These are phyloP conservation scores for Marasmarcha lunaedactyla DNA, from an alignment of 2,888 invertebrate genomes.

Conservation along the genomic window DNA sequence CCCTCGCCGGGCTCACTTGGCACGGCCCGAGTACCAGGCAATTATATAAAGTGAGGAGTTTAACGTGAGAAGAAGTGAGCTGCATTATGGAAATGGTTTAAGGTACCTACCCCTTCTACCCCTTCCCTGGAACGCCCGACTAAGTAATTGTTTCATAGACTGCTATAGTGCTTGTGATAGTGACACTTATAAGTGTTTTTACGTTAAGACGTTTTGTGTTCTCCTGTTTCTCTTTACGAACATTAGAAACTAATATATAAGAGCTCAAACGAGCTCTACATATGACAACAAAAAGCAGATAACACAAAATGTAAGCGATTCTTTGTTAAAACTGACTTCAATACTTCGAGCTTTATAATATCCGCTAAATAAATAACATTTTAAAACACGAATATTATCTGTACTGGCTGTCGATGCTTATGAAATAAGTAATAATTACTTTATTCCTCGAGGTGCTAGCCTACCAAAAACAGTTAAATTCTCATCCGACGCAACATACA, in stretches of 20 bases:
- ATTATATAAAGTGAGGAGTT: constrained; percentile 46
- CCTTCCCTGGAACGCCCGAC: constrained; percentile 7
- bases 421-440: too few relatives aligned
- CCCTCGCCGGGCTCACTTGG: constrained; percentile 10
- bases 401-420: too few relatives aligned
- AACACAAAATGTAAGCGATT: too few relatives aligned
- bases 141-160: constrained; percentile 34
- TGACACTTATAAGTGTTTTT: constrained; percentile 3
- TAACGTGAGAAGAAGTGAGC: constrained; percentile 24
- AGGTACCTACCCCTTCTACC: constrained; percentile 16
- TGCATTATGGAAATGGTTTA: constrained; percentile 46
- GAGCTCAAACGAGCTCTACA: too few relatives aligned
- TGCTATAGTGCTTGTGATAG: constrained; percentile 11
- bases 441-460: too few relatives aligned
- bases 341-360: too few relatives aligned
- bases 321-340: too few relatives aligned
- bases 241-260: not conserved
- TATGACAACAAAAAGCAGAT: too few relatives aligned
- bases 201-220: not conserved
- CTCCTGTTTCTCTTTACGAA: not conserved
- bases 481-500: too few relatives aligned
- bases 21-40: constrained; percentile 18
- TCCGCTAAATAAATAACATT: too few relatives aligned
- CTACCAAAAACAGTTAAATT: too few relatives aligned
- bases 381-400: too few relatives aligned